Conservation (phyloP, 2,797 vertebrate species). For the Gadopsis bispinosus region DNA sequence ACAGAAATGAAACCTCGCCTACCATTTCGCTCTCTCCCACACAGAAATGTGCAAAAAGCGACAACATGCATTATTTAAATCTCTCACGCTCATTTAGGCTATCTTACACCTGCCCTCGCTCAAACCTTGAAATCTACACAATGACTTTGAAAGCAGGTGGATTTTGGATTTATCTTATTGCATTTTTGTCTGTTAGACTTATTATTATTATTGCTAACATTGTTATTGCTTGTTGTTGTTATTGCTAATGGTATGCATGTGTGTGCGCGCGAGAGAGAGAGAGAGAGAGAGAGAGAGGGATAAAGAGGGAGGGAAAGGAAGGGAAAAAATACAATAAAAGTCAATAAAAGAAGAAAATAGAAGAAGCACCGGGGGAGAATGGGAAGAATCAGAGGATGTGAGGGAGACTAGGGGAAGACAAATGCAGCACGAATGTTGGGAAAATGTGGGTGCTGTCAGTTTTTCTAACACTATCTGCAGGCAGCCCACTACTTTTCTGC, state of each 20-base stretch:
- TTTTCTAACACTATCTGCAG: constrained; percentile 33
- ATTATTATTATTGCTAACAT: not conserved
- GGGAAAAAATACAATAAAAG: not conserved
- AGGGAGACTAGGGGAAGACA: not conserved
- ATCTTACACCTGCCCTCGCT: not conserved
- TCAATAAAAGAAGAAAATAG: constrained; percentile 3
- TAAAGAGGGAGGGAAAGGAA: no score
- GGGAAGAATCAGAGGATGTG: not conserved
- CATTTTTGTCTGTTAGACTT: constrained; percentile 12
- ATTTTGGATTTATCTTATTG: constrained; percentile 14
- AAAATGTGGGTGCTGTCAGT: constrained; percentile 10
- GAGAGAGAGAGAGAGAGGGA: not conserved
- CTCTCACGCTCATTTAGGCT: constrained; percentile 12
- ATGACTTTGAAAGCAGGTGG: not conserved
- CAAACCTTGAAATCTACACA: not conserved
- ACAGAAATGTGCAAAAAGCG: constrained; percentile 4
- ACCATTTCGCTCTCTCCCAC: not conserved
- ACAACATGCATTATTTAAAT: constrained; percentile 24
- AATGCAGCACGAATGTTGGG: constrained; percentile 10
- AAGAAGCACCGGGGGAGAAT: not conserved
- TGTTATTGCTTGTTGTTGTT: no score
- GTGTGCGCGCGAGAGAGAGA: not conserved
- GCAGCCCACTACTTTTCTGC: constrained; percentile 9
- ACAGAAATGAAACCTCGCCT: constrained; percentile 46
- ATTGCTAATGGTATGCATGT: no score